These are phyloP conservation scores for Zeugodacus cucurbitae DNA, from an alignment of 1,140 invertebrate species.

Conservation along the genomic window DNA sequence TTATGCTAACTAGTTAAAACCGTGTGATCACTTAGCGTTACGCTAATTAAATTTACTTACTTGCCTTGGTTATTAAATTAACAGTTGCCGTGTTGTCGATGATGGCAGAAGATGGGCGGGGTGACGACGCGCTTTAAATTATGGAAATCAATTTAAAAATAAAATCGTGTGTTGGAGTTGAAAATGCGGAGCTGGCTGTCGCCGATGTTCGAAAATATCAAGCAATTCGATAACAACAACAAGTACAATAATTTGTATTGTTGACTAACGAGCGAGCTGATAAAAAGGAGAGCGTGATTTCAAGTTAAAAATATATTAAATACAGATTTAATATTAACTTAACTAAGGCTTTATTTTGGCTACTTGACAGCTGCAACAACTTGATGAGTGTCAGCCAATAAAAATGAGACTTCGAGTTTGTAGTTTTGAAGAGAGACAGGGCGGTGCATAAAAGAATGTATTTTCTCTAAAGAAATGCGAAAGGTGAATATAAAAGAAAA, in stretches of 20 bases:
- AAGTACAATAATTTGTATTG: neutral
- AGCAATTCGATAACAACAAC: neutral
- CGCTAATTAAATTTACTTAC: slow-evolving; percentile 37
- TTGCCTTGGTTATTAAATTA: slow-evolving; percentile 38
- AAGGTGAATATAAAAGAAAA: too few relatives aligned
- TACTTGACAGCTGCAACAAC: too few relatives aligned
- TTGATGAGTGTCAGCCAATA: too few relatives aligned
- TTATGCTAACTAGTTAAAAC: slow-evolving; percentile 31
- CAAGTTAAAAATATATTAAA: too few relatives aligned
- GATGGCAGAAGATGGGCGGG: too few relatives aligned
- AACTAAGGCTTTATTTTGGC: too few relatives aligned
- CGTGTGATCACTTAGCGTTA: slow-evolving; percentile 33
- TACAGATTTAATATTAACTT: too few relatives aligned
- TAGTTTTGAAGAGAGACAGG: too few relatives aligned
- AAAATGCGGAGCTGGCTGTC: neutral
- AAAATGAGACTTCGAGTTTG: too few relatives aligned
- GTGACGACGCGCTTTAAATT: neutral
- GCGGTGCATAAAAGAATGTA: too few relatives aligned
- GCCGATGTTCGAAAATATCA: neutral
- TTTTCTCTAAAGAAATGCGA: too few relatives aligned
- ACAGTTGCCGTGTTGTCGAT: neutral
- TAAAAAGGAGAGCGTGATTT: neutral
- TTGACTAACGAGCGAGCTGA: neutral
- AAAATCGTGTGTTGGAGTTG: neutral
- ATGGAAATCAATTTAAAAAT: slow-evolving; percentile 21